Conservation (phyloP, 2,888 invertebrate species). For the Rhorus exstirpatorius region DNA sequence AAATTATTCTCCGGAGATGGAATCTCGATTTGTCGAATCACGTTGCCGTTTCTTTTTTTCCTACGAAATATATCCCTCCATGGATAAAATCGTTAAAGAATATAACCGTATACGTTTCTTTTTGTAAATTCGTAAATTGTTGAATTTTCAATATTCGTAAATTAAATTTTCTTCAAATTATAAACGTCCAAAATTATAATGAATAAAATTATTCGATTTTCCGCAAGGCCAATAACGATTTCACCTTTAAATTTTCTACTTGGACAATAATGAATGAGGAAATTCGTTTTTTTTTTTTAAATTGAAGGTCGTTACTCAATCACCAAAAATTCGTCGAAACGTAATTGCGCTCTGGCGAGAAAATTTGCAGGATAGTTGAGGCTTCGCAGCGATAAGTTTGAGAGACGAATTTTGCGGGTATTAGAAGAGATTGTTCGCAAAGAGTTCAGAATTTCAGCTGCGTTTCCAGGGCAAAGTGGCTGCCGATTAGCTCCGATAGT, state of each 20-base stretch:
- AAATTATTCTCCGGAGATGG: conserved; percentile 50
- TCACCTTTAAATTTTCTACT: no score
- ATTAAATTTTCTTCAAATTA: conserved; percentile 2
- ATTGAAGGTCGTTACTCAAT: background rate
- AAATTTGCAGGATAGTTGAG: conserved; percentile 25
- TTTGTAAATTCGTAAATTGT: no score
- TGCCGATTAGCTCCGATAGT: conserved; percentile 51
- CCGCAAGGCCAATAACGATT: no score
- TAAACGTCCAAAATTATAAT: no score
- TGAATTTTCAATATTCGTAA: background rate
- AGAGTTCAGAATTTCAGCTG: conserved; percentile 37
- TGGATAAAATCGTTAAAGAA: no score
- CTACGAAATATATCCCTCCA: background rate
- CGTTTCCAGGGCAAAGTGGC: conserved; percentile 19
- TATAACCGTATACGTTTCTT: no score
- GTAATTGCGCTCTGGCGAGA: background rate
- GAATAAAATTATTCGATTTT: no score
- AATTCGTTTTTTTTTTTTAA: no score
- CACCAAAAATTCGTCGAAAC: background rate
- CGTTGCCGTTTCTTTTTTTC: conserved; percentile 7
- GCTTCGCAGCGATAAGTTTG: conserved; percentile 17
- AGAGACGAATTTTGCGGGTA: conserved; percentile 36
- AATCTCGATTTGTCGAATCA: conserved; percentile 39
- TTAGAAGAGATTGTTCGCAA: conserved; percentile 41
- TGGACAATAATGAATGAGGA: no score